phyloP scores from a whole-genome alignment of 2,888 invertebrate genomes.

The Stenolophus ochropezus region DNA sequence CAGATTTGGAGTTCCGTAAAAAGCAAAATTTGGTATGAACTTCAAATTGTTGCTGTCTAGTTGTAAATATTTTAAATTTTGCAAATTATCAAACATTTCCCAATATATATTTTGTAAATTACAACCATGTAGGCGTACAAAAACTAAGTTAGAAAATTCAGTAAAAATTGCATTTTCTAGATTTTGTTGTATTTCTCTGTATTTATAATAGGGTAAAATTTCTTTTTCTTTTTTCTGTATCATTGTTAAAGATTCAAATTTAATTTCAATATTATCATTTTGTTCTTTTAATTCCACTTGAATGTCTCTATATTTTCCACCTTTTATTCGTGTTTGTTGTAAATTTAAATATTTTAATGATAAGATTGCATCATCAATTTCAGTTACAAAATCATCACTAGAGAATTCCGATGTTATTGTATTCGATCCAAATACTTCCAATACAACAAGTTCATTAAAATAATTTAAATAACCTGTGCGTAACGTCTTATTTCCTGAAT shows the following conservation, averaged over 20 bases:
- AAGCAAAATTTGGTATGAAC: slow-evolving; percentile 81
- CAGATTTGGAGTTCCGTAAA: slow-evolving; percentile 80
- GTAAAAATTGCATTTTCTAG: slow-evolving; percentile 72
- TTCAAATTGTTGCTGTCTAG: slow-evolving; percentile 79
- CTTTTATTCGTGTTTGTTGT: slow-evolving; percentile 71
- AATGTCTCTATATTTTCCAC: slow-evolving; percentile 68
- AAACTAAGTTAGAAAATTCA: slow-evolving; percentile 75
- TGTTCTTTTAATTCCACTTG: slow-evolving; percentile 72
- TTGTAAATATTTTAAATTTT: slow-evolving; percentile 77
- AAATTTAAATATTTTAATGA: slow-evolving; percentile 75
- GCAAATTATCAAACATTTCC: slow-evolving; percentile 82
- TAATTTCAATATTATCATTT: slow-evolving; percentile 67
- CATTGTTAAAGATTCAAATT: slow-evolving; percentile 70
- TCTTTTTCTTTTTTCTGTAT: slow-evolving; percentile 72
- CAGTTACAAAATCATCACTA: slow-evolving; percentile 70
- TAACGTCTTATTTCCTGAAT: slow-evolving; percentile 73
- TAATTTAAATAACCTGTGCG: slow-evolving; percentile 72
- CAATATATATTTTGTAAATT: slow-evolving; percentile 78
- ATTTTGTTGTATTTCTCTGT: slow-evolving; percentile 75
- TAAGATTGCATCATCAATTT: slow-evolving; percentile 73
- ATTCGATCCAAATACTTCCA: slow-evolving; percentile 78
- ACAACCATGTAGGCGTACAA: slow-evolving; percentile 78
- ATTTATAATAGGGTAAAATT: slow-evolving; percentile 80
- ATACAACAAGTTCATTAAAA: slow-evolving; percentile 75
- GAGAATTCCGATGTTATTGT: slow-evolving; percentile 66